phyloP scores from a whole-genome alignment of 1,140 invertebrate genomes.

The Saccostrea cuccullata region DNA sequence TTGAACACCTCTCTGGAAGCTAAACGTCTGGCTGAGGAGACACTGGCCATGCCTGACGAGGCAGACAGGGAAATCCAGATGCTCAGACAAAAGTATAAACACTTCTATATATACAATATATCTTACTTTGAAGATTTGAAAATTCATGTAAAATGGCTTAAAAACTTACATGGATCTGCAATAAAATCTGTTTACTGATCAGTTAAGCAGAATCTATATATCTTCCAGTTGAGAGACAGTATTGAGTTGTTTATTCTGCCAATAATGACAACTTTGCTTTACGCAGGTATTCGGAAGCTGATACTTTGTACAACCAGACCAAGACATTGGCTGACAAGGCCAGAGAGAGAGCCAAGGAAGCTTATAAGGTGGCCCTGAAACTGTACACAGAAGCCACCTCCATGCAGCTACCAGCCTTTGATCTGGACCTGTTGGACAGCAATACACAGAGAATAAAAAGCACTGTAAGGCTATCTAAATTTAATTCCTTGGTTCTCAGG shows the following conservation, averaged over 20 bases:
- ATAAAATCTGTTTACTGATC: too few species aligned
- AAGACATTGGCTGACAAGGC: constrained; percentile 86
- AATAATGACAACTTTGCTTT: too few species aligned
- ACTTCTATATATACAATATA: background rate
- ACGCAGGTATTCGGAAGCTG: constrained; percentile 66
- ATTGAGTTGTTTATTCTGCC: too few species aligned
- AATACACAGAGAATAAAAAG: constrained; percentile 80
- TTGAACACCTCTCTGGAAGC: constrained; percentile 90
- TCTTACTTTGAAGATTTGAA: too few species aligned
- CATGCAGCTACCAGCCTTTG: constrained; percentile 86
- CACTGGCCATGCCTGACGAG: constrained; percentile 89
- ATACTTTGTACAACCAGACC: constrained; percentile 83
- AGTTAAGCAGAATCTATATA: too few species aligned
- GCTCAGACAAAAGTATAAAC: constrained; percentile 70
- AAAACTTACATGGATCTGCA: too few species aligned
- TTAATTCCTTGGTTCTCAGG: too few species aligned
- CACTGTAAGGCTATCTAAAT: too few species aligned
- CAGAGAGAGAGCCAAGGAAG: constrained; percentile 84
- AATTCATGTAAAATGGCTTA: too few species aligned
- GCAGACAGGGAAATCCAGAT: constrained; percentile 75
- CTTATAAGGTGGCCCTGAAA: constrained; percentile 88
- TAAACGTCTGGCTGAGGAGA: constrained; percentile 88
- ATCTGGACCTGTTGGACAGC: constrained; percentile 85
- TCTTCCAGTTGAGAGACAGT: too few species aligned
- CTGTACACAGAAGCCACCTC: constrained; percentile 88